Percentiles rank a stretch among this genome's conserved stretches.
phyloP scores from a whole-genome alignment of 2,888 invertebrate species.

The Stenchaetothrips biformis region DNA sequence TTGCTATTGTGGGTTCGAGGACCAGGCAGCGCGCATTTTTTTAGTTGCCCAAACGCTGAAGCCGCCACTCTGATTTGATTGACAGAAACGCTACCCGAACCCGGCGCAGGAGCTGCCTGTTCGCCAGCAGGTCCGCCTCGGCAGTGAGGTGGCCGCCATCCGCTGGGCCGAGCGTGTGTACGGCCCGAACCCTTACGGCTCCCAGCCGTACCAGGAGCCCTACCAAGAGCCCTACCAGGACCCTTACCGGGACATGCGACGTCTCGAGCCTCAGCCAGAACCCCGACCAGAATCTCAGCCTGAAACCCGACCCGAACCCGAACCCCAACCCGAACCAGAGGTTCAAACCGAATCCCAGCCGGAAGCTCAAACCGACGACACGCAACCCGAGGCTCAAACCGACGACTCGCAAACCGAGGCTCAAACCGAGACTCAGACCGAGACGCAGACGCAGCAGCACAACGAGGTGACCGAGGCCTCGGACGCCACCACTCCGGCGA shows the following conservation, averaged over 20 bases:
- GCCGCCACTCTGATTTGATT: background rate
- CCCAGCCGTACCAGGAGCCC: too few species aligned
- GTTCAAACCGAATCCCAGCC: background rate
- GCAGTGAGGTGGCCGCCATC: conserved; percentile 34
- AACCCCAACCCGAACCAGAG: background rate
- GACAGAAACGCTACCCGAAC: conserved; percentile 34
- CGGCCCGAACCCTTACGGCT: background rate
- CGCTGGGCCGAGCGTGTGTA: conserved; percentile 31
- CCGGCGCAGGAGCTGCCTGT: conserved; percentile 33
- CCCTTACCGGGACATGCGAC: too few species aligned
- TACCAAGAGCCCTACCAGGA: too few species aligned
- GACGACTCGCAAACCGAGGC: too few species aligned
- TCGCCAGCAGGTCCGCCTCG: conserved; percentile 29
- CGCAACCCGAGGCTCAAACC: too few species aligned
- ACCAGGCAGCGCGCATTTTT: too few species aligned
- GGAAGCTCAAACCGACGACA: too few species aligned
- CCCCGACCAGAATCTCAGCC: too few species aligned
- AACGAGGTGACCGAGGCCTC: conserved; percentile 15
- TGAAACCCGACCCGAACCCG: background rate
- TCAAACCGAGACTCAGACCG: too few species aligned
- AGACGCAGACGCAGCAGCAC: background rate
- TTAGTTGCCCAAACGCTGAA: background rate
- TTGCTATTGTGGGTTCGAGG: too few species aligned
- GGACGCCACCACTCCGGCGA: background rate
- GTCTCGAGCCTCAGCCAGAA: too few species aligned